Evolutionary conservation across 2,888 invertebrate species (phyloP), one percentile per base, ranked within the genome.

Genomic region (Blastobasis lacticolella): DNA sequence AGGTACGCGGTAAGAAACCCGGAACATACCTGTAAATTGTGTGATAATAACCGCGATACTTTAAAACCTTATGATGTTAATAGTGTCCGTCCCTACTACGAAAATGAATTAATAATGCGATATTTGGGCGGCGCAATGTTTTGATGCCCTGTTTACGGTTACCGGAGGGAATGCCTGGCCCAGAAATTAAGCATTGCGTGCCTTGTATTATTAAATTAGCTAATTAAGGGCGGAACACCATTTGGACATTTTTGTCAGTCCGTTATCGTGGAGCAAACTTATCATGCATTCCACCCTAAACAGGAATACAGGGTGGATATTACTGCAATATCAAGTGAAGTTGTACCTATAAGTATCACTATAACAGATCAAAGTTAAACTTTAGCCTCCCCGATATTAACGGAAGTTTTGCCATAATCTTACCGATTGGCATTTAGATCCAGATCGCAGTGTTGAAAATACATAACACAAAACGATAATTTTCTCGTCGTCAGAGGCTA

Each of bases 141-240:
- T 23, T 23, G 23, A 23, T 23, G 23, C 23, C 23, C 23, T 23
- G 23, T 23, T 23, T 23, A 23, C 23, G 10, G 8, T 38, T 46
- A 10, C 9, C 7, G 9, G 5, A 37, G 6, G 43, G 23, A 23
- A 23, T 23, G 43, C 10, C 38, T 45, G 49, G 38, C 49, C 45
- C 37, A 49, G 38, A 44, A 47, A 38, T 9, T 23, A 23, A 37
- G 40, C 4, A 10, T 38, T 49, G 51, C 48, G 48, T 52, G 51
- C 38, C 40, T n/a, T 6, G 36, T 45, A 41, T 52, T 48, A 51
- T 51, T 52, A 48, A 52, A 52, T 52, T 52, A 52, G 41, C 10
- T 52, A 48, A 52, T 49, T 52, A 50, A 37, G 45, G 47, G 47
- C 10, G 47, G 47, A 40, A 10, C 40, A 37, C 45, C 37, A 37